Base-by-base conservation (phyloP, 1,140 invertebrate genomes). In the Lasioglossum albipes region DNA sequence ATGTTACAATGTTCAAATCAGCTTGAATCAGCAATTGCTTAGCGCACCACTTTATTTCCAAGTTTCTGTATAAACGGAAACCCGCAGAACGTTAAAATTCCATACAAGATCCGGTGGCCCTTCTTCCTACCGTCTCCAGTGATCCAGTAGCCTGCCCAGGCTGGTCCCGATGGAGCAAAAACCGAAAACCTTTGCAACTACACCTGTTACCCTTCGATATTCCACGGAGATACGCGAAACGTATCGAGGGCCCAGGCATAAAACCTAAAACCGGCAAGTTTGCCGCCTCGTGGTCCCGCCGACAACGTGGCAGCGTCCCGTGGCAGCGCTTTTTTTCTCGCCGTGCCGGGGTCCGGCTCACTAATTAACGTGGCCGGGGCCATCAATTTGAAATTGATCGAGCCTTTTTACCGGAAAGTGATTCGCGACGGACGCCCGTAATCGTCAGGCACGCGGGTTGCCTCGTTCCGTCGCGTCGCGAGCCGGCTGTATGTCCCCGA, bases 371-470 rank as follows among this genome's bases (percentile, higher is more conserved):
- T 88, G 84, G 86, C 84, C 87, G 85, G 86, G 84, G 83, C 89
- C 84, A 90, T 90, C 90, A 91, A 91, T 90, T 89, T 90, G 82
- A 90, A 89, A 90, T 90, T 90, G 90, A 91, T 91, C 89, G 88
- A 77, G n/a, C 52, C 72, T 84, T 91, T 91, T 91, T 90, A 86
- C 80, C 13, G 42, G 54, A 75, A 84, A 86, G 88, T 86, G 89
- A 90, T 90, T 90, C 85, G 84, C 73, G 59, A 52, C 66, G 31
- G 22, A 27, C 66, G 16, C 45, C 57, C 45, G 70, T 27, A 45
- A 66, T 49, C 67, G 49, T 12, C 68, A 45, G 62, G 64, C 62
- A 80, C 45, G 27, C 59, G 57, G 42, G 59, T 41, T 54, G 22
- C 20, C 66, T 59, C 31, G 54, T 70, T 45, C 49, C 2, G 57